Evolutionary conservation across 2,888 invertebrate genomes (phyloP).

Genomic region (Tetragonisca angustula): DNA sequence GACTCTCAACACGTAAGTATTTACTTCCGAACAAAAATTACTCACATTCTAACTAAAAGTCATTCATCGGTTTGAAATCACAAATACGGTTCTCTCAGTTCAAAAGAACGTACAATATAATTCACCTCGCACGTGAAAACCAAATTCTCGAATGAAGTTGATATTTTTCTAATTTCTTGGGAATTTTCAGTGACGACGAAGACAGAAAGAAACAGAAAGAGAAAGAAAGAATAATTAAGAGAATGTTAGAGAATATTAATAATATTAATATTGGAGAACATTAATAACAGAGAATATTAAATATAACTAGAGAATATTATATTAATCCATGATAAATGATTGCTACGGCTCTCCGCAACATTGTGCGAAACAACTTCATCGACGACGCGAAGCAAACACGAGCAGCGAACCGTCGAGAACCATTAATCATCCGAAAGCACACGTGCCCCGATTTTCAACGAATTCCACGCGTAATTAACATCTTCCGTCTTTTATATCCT

Average conservation of each 20-base stretch:
- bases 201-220: background rate
- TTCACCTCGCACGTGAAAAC: background rate
- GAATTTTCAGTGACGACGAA: background rate
- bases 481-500: constrained; percentile 1
- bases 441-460: constrained; percentile 5
- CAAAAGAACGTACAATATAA: background rate
- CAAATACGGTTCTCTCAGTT: background rate
- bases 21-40: background rate
- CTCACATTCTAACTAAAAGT: constrained; percentile 3
- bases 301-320: background rate
- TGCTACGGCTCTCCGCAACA: background rate
- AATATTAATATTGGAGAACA: too few species aligned
- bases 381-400: background rate
- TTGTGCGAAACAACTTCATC: background rate
- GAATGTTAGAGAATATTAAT: too few species aligned
- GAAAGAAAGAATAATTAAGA: background rate
- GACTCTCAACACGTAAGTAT: too few species aligned
- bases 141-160: background rate
- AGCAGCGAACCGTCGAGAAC: background rate
- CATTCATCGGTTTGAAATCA: constrained; percentile 2
- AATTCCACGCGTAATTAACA: constrained; percentile 26
- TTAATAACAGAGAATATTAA: too few species aligned
- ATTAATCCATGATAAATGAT: background rate
- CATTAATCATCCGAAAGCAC: constrained; percentile 10
- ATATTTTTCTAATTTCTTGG: background rate